These are phyloP conservation scores for Microhierax caerulescens DNA, from an alignment of 2,797 vertebrate genomes.

Conservation along the genomic window DNA sequence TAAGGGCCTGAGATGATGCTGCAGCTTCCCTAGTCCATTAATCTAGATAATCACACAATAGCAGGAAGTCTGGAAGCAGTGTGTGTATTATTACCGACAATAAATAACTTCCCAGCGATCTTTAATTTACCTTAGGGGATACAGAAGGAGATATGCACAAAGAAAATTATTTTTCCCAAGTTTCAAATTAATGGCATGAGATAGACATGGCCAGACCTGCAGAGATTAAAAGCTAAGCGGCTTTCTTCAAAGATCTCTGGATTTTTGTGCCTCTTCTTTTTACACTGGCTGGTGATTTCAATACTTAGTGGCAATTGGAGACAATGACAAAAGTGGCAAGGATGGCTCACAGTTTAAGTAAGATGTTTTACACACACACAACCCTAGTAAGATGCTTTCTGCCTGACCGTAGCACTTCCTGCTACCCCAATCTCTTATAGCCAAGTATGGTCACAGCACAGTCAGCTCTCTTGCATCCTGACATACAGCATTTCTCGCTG, in stretches of 20 bases:
- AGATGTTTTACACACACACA: background rate
- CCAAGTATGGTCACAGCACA: fast-evolving
- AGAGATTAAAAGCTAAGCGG: background rate
- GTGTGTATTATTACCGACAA: constrained; percentile 27
- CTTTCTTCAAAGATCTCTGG: background rate
- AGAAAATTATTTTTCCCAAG: background rate
- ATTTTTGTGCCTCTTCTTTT: background rate
- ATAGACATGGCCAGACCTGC: background rate
- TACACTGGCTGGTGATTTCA: background rate
- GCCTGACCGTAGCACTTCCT: background rate
- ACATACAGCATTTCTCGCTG: background rate
- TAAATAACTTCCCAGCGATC: constrained; percentile 48
- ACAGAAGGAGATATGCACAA: constrained; percentile 10
- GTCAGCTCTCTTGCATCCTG: background rate
- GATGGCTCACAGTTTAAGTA: background rate
- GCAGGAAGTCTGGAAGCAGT: constrained; percentile 54
- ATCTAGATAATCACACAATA: constrained; percentile 50
- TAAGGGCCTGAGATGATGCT: constrained; percentile 29
- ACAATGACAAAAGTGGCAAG: background rate
- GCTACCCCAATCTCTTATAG: background rate
- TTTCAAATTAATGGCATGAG: constrained; percentile 12
- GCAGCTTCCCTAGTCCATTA: constrained; percentile 53
- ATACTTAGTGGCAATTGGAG: background rate
- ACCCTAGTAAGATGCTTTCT: background rate
- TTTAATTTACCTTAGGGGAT: constrained; percentile 40